Conservation (phyloP, 2,888 invertebrate species). For the Priocnemis perturbator region DNA sequence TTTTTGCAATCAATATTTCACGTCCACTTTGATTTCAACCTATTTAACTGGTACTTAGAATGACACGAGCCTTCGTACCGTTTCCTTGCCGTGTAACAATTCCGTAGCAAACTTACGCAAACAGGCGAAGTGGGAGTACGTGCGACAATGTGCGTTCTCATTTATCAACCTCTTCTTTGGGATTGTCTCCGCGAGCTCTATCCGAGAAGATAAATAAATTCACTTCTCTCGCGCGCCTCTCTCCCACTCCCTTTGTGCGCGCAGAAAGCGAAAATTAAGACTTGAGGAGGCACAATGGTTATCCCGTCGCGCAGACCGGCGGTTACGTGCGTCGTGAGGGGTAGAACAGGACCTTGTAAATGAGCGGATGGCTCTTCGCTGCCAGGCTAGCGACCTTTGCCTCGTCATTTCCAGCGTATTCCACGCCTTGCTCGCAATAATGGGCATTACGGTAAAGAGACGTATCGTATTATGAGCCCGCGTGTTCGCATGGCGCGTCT, state of each 20-base stretch:
- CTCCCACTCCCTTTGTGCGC: neutral
- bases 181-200: too few relatives aligned
- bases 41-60: too few relatives aligned
- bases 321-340: constrained; percentile 18
- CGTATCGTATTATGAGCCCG: constrained; percentile 20
- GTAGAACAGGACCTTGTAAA: constrained; percentile 35
- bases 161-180: too few relatives aligned
- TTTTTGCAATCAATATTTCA: too few relatives aligned
- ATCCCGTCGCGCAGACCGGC: neutral
- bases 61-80: too few relatives aligned
- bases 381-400: constrained; percentile 46
- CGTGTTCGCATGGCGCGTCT: constrained; percentile 5
- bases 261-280: neutral
- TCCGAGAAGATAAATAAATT: constrained; percentile 1
- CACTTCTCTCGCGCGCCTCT: neutral
- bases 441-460: constrained; percentile 53
- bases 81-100: too few relatives aligned
- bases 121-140: too few relatives aligned
- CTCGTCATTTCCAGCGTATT: constrained; percentile 44
- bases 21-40: too few relatives aligned
- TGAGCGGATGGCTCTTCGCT: constrained; percentile 27
- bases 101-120: too few relatives aligned
- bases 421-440: constrained; percentile 54
- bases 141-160: too few relatives aligned
- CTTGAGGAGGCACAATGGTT: too few relatives aligned